phyloP scores from a whole-genome alignment of 2,113 vertebrate species.

The Camelus dromedarius region DNA sequence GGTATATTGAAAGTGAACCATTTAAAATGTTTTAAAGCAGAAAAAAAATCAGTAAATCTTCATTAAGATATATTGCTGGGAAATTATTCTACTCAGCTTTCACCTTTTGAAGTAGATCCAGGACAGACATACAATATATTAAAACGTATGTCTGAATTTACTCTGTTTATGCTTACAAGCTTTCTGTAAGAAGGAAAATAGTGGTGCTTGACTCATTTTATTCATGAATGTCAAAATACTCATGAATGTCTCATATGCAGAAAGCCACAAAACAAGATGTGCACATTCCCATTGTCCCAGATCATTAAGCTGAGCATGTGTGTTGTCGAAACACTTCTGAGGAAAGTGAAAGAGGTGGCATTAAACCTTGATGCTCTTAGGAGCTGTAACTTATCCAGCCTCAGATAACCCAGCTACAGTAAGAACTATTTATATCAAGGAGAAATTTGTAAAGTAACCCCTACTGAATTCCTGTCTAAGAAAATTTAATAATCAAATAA shows the following conservation, averaged over 20 bases:
- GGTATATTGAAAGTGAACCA: neutral
- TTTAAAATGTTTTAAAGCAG: slow-evolving; percentile 42
- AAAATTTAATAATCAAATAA: neutral
- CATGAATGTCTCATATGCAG: slow-evolving; percentile 24
- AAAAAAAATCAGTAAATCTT: slow-evolving; percentile 50
- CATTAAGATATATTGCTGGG: neutral
- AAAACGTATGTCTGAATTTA: slow-evolving; percentile 43
- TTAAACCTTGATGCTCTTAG: slow-evolving; percentile 53
- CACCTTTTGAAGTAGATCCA: slow-evolving; percentile 33
- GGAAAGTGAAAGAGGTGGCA: neutral
- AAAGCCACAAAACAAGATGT: neutral
- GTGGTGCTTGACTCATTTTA: neutral
- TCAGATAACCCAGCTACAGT: neutral
- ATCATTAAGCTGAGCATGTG: slow-evolving; percentile 29
- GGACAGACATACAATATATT: neutral
- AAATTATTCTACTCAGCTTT: slow-evolving; percentile 9
- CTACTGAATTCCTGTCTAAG: neutral
- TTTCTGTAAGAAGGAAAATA: neutral
- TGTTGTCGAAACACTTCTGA: neutral
- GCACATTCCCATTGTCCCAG: neutral
- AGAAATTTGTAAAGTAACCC: neutral
- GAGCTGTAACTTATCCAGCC: neutral
- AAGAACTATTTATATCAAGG: neutral
- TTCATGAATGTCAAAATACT: slow-evolving; percentile 27
- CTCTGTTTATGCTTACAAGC: neutral